Base-by-base conservation (phyloP, 2,888 invertebrate species). In the Amiota minor region DNA sequence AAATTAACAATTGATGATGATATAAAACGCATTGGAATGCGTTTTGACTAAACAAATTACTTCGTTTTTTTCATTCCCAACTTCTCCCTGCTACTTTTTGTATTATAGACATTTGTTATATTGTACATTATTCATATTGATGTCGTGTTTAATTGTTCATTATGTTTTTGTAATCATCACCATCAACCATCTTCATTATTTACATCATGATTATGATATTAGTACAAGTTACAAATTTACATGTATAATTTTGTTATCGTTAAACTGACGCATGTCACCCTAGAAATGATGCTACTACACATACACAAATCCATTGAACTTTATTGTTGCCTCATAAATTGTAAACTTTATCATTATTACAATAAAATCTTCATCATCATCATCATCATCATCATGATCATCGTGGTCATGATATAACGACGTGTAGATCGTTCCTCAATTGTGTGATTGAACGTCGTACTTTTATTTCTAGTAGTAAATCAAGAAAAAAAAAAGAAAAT, bases 1-100 rank as follows among this genome's bases (percentile, higher is more conserved):
- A 83, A 81, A 82, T 84, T 81, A 81, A 82, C 79, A 80, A 76
- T 81, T 80, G 83, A 85, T 81, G 86, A 86, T 83, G 81, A 81
- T 82, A 86, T 80, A 78, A 82, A 77, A 85, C 83, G 76, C 86
- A 72, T 83, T 73, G 84, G 84, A 84, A 85, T 85, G 81, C 78
- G 78, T 45, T 35, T 35, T 11, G 8, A 35, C 2, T 35, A 8
- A 35, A 35, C 35, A 35, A 35, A 35, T 35, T 35, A 35, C 6
- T 35, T 35, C 35, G 35, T 35, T 35, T 35, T 35, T 35, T 35
- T 35, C 35, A 3, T 35, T 35, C 35, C 35, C 35, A 35, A 35
- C 6, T 35, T 8, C 35, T 35, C 35, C 6, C 35, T 35, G 35
- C 35, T 35, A 35, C 35, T 35, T 35, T 6, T 35, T 35, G 49